Evolutionary conservation across 2,797 vertebrate species (phyloP), one percentile per base, ranked within the genome.

Genomic region (Capromys pilorides): DNA sequence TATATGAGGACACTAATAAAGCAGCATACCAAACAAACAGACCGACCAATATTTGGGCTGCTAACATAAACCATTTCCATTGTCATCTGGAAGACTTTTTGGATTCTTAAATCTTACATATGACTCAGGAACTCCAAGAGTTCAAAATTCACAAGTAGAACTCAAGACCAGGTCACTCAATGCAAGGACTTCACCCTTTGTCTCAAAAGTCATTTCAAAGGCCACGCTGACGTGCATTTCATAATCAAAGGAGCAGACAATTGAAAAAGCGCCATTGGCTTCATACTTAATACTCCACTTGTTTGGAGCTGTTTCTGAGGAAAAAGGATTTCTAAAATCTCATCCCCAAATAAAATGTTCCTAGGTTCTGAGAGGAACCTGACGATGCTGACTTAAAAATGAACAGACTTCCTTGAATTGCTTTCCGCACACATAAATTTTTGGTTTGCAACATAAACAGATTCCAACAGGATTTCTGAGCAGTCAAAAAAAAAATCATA

Each of bases 1-100:
- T 96, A 96, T 92, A 85, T 93, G 94, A 97, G 97, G 97, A 96
- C 96, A 96, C 94, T 73, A 94, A 67, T 96, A 96, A 96, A 85
- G 90, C 59, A 91, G 84, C 87, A 90, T 39, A 95, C 85, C 87
- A 86, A 95, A 57, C 75, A 94, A 96, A 94, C 7, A 95, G 69
- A 95, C 36, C 88, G 67, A 88, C 64, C 36, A n/a, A 61, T 91
- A 91, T 93, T 54, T 87, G 88, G 75, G 81, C 95, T 78, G n/a
- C 77, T 91, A 91, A 93, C 51, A 62, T 78, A 54, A 96, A 83
- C 85, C 9, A 0, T 94, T 90, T 90, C 94, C 87, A 90, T 62
- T 62, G 77, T 90, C 93, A 83, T 95, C 73, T 61, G 94, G 95
- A 96, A 96, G 91, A 41, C 41, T 84, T 54, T 95, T 80, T 90